A percentile compares a stretch with the other conserved stretches of the same genome.
These are phyloP conservation scores for Epinephelus coioides DNA, from an alignment of 2,797 vertebrate species.

Conservation along the genomic window DNA sequence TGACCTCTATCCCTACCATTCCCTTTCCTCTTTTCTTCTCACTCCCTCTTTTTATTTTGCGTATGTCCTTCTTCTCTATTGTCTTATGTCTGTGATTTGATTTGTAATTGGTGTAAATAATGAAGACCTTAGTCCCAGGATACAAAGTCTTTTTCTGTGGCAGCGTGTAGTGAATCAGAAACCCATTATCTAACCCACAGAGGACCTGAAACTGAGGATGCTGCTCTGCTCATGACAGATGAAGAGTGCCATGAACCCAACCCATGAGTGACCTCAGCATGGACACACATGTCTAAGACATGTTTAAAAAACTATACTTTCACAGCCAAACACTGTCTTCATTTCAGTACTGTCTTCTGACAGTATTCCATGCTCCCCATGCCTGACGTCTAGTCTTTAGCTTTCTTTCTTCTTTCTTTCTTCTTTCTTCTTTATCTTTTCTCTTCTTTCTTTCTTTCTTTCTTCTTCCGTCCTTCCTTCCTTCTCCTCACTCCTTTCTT, in stretches of 20 bases:
- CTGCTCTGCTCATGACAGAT: background rate
- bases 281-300: background rate
- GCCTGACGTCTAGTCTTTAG: too few species aligned
- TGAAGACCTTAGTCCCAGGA: conserved; percentile 23
- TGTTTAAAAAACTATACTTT: too few species aligned
- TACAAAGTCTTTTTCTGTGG: background rate
- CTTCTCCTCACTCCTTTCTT: too few species aligned
- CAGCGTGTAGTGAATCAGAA: conserved; percentile 24
- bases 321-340: too few species aligned
- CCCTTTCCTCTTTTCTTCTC: background rate
- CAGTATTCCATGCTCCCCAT: too few species aligned
- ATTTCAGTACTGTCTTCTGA: too few species aligned
- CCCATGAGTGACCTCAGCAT: background rate
- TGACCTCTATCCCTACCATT: conserved; percentile 40
- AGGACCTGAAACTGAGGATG: background rate
- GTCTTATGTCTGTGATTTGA: conserved; percentile 19
- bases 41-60: background rate
- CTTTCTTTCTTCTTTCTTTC: too few species aligned
- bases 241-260: background rate
- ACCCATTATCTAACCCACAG: background rate
- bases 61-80: background rate
- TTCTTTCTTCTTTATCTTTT: too few species aligned
- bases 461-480: rapidly evolving
- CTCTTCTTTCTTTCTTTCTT: too few species aligned
- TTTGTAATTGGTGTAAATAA: conserved; percentile 24